Evolutionary conservation across 2,797 vertebrate genomes (phyloP).

Genomic region (Enteromius thamalakanensis): DNA sequence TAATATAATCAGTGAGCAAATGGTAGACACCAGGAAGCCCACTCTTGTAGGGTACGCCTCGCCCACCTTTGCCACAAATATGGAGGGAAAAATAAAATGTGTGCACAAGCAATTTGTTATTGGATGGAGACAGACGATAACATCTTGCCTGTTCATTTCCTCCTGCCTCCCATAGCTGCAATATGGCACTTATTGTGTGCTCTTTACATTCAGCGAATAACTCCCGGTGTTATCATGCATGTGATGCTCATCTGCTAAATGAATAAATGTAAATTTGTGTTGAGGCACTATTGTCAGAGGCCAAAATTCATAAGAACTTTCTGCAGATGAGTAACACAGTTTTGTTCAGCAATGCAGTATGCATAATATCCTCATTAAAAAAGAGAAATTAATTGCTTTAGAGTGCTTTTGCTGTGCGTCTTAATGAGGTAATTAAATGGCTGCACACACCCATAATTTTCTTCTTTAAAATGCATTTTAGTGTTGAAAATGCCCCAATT

Average conservation of each 20-base stretch:
- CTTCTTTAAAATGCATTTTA: not conserved
- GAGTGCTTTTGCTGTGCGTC: slow-evolving; percentile 5
- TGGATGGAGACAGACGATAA: slow-evolving; percentile 55
- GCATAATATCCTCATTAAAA: slow-evolving; percentile 35
- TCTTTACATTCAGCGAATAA: slow-evolving; percentile 43
- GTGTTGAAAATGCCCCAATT: not conserved
- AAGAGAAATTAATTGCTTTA: slow-evolving; percentile 12
- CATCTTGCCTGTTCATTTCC: slow-evolving; percentile 59
- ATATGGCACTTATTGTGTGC: slow-evolving; percentile 17
- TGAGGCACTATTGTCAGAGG: slow-evolving; percentile 31
- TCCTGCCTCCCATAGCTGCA: slow-evolving; percentile 43
- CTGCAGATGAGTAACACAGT: slow-evolving; percentile 7
- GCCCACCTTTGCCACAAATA: slow-evolving; percentile 44
- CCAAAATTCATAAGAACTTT: slow-evolving; percentile 7
- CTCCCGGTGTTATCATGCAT: slow-evolving; percentile 21
- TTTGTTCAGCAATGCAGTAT: slow-evolving; percentile 22
- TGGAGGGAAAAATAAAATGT: slow-evolving; percentile 40
- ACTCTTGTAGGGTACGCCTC: slow-evolving; percentile 32
- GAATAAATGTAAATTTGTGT: slow-evolving; percentile 31
- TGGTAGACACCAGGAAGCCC: slow-evolving; percentile 51
- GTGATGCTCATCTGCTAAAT: slow-evolving; percentile 5
- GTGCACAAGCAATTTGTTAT: slow-evolving; percentile 52
- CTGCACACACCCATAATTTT: not conserved
- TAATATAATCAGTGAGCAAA: slow-evolving; percentile 60
- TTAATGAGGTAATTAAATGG: slow-evolving; percentile 29